Evolutionary conservation across 2,797 vertebrate genomes (phyloP), one percentile per base, ranked within the genome.

Genomic region (Anguilla marmorata): DNA sequence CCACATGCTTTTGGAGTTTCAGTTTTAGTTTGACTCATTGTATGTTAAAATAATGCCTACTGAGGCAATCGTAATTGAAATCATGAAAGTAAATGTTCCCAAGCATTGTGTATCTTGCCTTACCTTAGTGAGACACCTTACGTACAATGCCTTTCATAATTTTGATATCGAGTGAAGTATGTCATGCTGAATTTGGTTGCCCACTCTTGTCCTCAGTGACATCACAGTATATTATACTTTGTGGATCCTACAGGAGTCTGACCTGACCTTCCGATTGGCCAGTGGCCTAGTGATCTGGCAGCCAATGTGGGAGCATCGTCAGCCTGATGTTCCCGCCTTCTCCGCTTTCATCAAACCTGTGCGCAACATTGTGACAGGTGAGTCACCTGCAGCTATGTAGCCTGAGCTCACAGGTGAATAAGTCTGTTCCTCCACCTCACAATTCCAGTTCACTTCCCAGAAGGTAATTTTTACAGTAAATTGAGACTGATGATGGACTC

Each of bases 251-350:
- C 69, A 99, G 99, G 99, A 99, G 94, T 99, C 99, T 0, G 99
- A 99, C 90, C 96, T 99, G 93, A 99, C 98, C 2, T 99, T 99
- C 93, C 96, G 99, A 83, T 89, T 99, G 94, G 98, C 98, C 89
- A 98, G 98, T n/a, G 99, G 99, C 4, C 95, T 99, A 88, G 97
- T 98, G 0, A 99, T 99, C 88, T 99, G 99, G 99, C 98, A 99
- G 93, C 98, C 98, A 0, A 99, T 99, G 98, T 99, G 99, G 99
- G 99, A 99, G 84, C 98, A 99, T 91, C 96, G 97, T 37, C 98
- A 99, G 90, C 99, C 98, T 0, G 98, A 99, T 90, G 98, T 99
- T 72, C 95, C 98, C 0, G 97, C 98, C 89, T 99, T 99, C 90
- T 98, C 97, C 0, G 94, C 98, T 0, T 96, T 99, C 86, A 98